Percentiles rank a stretch among this genome's conserved stretches.
These are phyloP conservation scores for Ataeniobius toweri DNA, from an alignment of 2,797 vertebrate species.

Conservation along the genomic window DNA sequence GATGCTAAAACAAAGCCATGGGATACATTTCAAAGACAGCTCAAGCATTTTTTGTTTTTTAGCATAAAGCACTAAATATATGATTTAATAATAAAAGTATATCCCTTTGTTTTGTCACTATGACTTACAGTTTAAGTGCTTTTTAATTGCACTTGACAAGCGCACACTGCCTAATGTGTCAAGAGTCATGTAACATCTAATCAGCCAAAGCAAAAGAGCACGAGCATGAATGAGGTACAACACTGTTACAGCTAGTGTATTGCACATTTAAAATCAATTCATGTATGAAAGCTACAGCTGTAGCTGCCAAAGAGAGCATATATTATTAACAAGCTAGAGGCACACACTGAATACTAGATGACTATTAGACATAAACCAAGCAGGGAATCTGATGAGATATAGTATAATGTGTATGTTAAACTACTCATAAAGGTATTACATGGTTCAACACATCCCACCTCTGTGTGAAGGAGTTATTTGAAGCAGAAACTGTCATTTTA, in stretches of 20 bases:
- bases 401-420: slow-evolving; percentile 34
- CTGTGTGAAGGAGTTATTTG: not conserved
- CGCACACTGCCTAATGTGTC: slow-evolving; percentile 1
- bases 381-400: slow-evolving; percentile 40
- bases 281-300: slow-evolving; percentile 39
- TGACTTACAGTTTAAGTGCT: not conserved
- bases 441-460: slow-evolving; percentile 7
- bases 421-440: slow-evolving; percentile 17
- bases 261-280: slow-evolving; percentile 55
- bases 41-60: slow-evolving; percentile 8
- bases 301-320: slow-evolving; percentile 53
- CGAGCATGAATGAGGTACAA: slow-evolving; percentile 16
- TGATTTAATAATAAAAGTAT: not conserved
- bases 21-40: slow-evolving; percentile 26
- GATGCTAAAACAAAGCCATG: slow-evolving; percentile 19
- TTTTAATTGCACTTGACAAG: slow-evolving; percentile 22
- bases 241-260: slow-evolving; percentile 38
- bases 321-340: slow-evolving; percentile 56
- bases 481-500: not conserved
- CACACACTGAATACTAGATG: slow-evolving; percentile 51
- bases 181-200: slow-evolving; percentile 10
- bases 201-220: slow-evolving; percentile 14
- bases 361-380: slow-evolving; percentile 44
- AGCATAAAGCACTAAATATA: not conserved
- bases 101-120: slow-evolving; percentile 10